A percentile compares a stretch with the other conserved stretches of the same genome.
These are phyloP conservation scores for Microvelia longipes DNA, from an alignment of 1,140 invertebrate genomes.

Conservation along the genomic window DNA sequence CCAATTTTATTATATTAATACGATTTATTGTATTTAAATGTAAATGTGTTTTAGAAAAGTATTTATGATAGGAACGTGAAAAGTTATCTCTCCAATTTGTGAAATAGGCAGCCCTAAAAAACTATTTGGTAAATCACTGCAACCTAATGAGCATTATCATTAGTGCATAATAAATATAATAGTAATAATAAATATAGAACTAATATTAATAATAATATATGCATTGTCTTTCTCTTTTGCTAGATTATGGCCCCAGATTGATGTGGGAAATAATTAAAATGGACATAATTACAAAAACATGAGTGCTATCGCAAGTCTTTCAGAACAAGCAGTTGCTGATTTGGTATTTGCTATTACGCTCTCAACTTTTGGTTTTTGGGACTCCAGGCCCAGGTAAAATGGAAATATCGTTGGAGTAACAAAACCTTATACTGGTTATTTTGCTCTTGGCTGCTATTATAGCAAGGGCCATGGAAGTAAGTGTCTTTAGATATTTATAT, in stretches of 20 bases:
- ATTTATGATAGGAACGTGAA: too few species aligned
- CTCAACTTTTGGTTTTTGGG: background rate
- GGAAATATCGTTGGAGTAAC: background rate
- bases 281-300: background rate
- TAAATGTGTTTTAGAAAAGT: too few species aligned
- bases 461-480: background rate
- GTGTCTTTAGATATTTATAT: background rate
- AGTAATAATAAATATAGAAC: background rate
- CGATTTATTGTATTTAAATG: too few species aligned
- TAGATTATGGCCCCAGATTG: background rate
- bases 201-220: background rate
- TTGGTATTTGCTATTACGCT: background rate
- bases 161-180: background rate
- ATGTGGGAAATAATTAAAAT: background rate
- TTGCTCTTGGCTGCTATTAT: background rate
- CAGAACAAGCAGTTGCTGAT: background rate
- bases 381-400: background rate
- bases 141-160: background rate
- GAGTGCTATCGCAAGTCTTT: background rate
- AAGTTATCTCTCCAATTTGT: too few species aligned
- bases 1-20: too few species aligned
- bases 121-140: too few species aligned
- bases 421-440: background rate
- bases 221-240: background rate
- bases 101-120: too few species aligned